Evolutionary conservation across 2,888 invertebrate genomes (phyloP), one percentile per base, ranked within the genome.

Genomic region (Cerastis rubricosa): DNA sequence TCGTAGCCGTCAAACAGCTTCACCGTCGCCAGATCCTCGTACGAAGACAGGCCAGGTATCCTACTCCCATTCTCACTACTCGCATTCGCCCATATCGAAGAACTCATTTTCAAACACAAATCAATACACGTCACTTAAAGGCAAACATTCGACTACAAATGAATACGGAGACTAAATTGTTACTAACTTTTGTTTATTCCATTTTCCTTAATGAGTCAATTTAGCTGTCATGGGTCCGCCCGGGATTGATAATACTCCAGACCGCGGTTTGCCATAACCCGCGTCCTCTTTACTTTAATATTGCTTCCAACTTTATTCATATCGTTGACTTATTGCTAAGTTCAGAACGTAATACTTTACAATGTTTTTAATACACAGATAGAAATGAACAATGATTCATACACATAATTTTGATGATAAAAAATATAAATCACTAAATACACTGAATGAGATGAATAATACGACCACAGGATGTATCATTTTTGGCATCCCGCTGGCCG

Each of bases 1-100:
- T 80, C 80, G 90, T 98, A 98, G 77, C 97, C 97, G 67, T 96
- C 93, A 92, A 98, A 98, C 67, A 98, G 96, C 72, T 95, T 92
- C 78, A 95, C 93, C 0, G 88, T 85, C 12, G 94, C 94, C 83
- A 97, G 81, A 11, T 91, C 94, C 68, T 88, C 91, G 72, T 93
- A 93, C 5, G 90, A 90, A 65, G 91, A 89, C 76, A 93, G 84
- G 45, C 93, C 64, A 65, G 40, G 17, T 64, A 80, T 75, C 51
- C n/a, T 47, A 76, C 74, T 86, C 19, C 22, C 78, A 81, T 88
- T 80, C 6, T 66, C 65, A 78, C 65, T 66, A 80, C 71, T 64
- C 4, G 14, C n/a, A 22, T 5, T 25, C 2, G 6, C 12, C 72
- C 66, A 84, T n/a, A 77, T 78, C 14, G 77, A 65, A 83, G 71